These are phyloP conservation scores for Ophioninae sp. DNA, from an alignment of 2,888 invertebrate genomes.

Conservation along the genomic window DNA sequence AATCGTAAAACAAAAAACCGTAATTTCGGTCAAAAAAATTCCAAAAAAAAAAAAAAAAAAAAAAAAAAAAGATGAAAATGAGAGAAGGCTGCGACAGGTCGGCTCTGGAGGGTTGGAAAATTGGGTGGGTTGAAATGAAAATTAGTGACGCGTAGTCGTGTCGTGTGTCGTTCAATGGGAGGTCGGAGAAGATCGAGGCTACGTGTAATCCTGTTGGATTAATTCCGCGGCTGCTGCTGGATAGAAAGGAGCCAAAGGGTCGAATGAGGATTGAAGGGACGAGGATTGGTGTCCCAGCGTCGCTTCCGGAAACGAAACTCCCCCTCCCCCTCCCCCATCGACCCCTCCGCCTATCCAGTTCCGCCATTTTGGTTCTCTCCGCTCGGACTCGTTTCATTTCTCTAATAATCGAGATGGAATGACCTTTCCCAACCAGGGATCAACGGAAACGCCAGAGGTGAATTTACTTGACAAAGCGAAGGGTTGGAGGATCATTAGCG, in stretches of 20 bases:
- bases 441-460: not conserved
- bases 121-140: not conserved
- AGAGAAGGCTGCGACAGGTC: not conserved
- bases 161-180: not conserved
- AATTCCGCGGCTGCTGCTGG: not conserved
- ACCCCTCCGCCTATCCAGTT: not conserved
- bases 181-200: constrained; percentile 14
- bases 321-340: not conserved
- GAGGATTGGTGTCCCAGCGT: not conserved
- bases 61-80: not conserved
- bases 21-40: no score
- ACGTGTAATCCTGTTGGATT: constrained; percentile 25
- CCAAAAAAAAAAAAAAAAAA: no score
- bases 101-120: no score
- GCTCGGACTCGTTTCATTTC: constrained; percentile 14
- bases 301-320: not conserved
- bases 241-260: constrained; percentile 1
- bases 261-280: not conserved
- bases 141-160: not conserved
- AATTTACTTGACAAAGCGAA: constrained; percentile 31
- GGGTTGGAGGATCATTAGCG: constrained; percentile 21
- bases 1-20: no score
- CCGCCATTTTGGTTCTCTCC: not conserved
- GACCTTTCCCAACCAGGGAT: not conserved
- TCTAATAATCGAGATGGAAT: constrained; percentile 19